A percentile compares a stretch with the other conserved stretches of the same genome.
These are phyloP conservation scores for Coreius guichenoti DNA, from an alignment of 2,797 vertebrate species.

Conservation along the genomic window DNA sequence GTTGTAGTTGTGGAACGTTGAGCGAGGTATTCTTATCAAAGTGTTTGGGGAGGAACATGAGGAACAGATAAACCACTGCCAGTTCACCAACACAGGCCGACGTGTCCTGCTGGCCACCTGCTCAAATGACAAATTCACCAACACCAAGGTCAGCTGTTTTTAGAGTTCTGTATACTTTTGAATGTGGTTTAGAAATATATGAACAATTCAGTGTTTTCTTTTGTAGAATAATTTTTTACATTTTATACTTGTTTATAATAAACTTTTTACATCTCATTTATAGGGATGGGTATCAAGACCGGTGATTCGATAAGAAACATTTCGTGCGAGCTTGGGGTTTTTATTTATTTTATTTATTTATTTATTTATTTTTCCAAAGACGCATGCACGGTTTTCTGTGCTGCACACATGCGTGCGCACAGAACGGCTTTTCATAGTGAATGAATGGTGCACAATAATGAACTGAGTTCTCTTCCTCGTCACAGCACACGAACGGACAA, in stretches of 20 bases:
- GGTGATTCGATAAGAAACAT: too few species aligned
- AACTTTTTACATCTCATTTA: background rate
- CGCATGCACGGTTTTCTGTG: too few species aligned
- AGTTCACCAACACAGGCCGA: constrained; percentile 83
- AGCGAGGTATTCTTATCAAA: constrained; percentile 77
- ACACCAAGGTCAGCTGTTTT: constrained; percentile 85
- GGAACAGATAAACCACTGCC: constrained; percentile 93
- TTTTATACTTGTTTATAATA: background rate
- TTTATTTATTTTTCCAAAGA: too few species aligned
- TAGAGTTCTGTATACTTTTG: background rate
- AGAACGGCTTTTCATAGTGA: too few species aligned
- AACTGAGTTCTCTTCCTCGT: too few species aligned
- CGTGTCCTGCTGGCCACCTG: constrained; percentile 89
- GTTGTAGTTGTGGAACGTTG: constrained; percentile 87
- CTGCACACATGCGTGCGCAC: too few species aligned
- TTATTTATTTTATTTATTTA: too few species aligned
- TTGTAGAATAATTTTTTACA: background rate
- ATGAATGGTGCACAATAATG: too few species aligned
- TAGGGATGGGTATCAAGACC: background rate
- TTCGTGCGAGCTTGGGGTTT: too few species aligned
- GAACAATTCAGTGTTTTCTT: background rate
- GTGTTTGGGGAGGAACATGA: constrained; percentile 87
- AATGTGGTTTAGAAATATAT: background rate
- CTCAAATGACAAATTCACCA: constrained; percentile 85
- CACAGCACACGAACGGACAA: too few species aligned